Percentiles rank a stretch among this genome's conserved stretches.
phyloP scores from a whole-genome alignment of 2,888 invertebrate species.

The Buathra laborator region DNA sequence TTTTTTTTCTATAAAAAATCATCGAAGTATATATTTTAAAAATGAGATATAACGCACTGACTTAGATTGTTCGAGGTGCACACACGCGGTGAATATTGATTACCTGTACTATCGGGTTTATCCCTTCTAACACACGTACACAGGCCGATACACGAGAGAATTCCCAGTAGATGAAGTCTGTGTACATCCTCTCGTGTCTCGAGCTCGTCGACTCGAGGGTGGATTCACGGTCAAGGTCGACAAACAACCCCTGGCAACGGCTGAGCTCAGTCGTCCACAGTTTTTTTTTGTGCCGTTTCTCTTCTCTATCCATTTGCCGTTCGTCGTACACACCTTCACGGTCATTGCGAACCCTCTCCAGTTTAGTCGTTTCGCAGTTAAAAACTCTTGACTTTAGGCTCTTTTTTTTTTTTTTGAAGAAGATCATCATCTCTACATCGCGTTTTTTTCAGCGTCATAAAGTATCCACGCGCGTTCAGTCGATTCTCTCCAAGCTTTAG shows the following conservation, averaged over 20 bases:
- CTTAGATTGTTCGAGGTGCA: conserved; percentile 35
- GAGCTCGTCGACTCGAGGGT: conserved; percentile 61
- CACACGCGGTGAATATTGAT: conserved; percentile 55
- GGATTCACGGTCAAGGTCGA: conserved; percentile 79
- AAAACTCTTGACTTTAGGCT: conserved; percentile 8
- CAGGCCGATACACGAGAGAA: conserved; percentile 52
- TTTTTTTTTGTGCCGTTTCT: conserved; percentile 12
- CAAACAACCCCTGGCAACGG: conserved; percentile 72
- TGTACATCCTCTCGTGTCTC: conserved; percentile 74
- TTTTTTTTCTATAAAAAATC: conserved; percentile 9
- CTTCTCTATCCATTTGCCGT: conserved; percentile 6
- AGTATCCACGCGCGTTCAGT: neutral
- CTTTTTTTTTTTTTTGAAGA: neutral
- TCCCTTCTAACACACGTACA: conserved; percentile 37
- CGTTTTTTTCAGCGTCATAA: neutral
- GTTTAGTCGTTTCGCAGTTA: neutral
- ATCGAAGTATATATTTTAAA: neutral
- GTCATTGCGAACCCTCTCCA: neutral
- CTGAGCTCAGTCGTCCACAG: conserved; percentile 38
- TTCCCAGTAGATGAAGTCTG: conserved; percentile 34
- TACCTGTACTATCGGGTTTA: conserved; percentile 60
- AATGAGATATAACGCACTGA: neutral
- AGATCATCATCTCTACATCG: neutral
- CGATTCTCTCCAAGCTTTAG: neutral
- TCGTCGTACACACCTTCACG: conserved; percentile 50